Conservation (phyloP, 2,888 invertebrate species). For the Cheilosia pagana region DNA sequence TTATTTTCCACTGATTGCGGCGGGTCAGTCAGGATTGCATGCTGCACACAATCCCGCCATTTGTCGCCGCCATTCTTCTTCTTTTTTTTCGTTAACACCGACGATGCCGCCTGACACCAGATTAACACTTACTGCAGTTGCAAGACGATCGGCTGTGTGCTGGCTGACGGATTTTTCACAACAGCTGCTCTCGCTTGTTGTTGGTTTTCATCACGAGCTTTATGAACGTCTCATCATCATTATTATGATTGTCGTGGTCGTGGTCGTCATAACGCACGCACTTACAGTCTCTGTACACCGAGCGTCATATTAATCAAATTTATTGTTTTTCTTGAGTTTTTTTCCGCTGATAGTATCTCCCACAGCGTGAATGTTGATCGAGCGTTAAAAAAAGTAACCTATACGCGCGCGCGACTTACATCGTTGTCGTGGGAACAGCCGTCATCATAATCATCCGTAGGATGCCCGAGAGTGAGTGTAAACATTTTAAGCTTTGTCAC, state of each 20-base stretch:
- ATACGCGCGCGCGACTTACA: constrained; percentile 28
- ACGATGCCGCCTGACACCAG: constrained; percentile 44
- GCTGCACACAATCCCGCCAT: constrained; percentile 59
- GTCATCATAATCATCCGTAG: constrained; percentile 20
- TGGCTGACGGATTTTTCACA: constrained; percentile 62
- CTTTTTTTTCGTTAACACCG: constrained; percentile 31
- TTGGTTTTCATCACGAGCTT: constrained; percentile 46
- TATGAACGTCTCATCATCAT: constrained; percentile 53
- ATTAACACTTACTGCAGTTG: constrained; percentile 63
- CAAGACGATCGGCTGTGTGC: neutral
- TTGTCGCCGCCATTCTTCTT: constrained; percentile 27
- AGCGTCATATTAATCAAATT: constrained; percentile 71
- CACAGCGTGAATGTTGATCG: constrained; percentile 16
- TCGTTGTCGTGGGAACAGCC: constrained; percentile 51
- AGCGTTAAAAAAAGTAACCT: constrained; percentile 19
- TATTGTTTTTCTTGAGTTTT: constrained; percentile 46
- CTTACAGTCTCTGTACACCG: constrained; percentile 28
- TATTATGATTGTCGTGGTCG: constrained; percentile 11
- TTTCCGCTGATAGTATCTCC: constrained; percentile 52
- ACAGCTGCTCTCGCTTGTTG: constrained; percentile 58
- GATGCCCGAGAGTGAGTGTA: constrained; percentile 16
- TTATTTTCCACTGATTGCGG: constrained; percentile 39
- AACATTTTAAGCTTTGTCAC: constrained; percentile 65
- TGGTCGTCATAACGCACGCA: constrained; percentile 71
- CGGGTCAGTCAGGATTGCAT: constrained; percentile 59